Evolutionary conservation across 1,140 invertebrate species (phyloP).

Genomic region (Zaprionus tsacasi): DNA sequence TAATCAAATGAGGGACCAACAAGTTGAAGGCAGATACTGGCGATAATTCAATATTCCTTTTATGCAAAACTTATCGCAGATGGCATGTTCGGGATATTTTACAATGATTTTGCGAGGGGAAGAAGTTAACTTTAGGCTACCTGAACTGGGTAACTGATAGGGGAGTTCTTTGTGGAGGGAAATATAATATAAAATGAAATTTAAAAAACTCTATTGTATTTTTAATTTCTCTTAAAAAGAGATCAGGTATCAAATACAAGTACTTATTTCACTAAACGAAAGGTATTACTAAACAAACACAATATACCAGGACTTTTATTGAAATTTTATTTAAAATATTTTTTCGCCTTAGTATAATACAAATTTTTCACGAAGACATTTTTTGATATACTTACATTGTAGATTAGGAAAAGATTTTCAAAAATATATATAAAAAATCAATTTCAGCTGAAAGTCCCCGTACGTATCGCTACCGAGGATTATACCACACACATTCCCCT

Average conservation of each 20-base stretch:
- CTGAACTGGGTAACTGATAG: neutral
- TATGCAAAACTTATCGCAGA: slow-evolving; percentile 40
- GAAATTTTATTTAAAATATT: too few species aligned
- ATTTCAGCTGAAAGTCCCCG: neutral
- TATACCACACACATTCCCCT: neutral
- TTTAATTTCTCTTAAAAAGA: too few species aligned
- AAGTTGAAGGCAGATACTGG: slow-evolving; percentile 12
- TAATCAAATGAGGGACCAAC: slow-evolving; percentile 56
- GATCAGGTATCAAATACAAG: too few species aligned
- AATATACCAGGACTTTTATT: too few species aligned
- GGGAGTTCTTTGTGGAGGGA: neutral
- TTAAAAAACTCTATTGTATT: too few species aligned
- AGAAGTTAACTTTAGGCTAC: neutral
- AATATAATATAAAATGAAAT: too few species aligned
- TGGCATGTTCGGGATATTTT: slow-evolving; percentile 31
- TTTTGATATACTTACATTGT: too few species aligned
- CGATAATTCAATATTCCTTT: slow-evolving; percentile 15
- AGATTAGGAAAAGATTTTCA: neutral
- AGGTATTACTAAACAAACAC: too few species aligned
- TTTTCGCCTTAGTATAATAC: too few species aligned
- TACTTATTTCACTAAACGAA: too few species aligned
- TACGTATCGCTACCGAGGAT: neutral
- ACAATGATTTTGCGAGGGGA: neutral
- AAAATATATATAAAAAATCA: neutral
- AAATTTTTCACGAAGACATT: too few species aligned